phyloP scores from a whole-genome alignment of 2,113 vertebrate genomes.

The Shinisaurus crocodilurus region DNA sequence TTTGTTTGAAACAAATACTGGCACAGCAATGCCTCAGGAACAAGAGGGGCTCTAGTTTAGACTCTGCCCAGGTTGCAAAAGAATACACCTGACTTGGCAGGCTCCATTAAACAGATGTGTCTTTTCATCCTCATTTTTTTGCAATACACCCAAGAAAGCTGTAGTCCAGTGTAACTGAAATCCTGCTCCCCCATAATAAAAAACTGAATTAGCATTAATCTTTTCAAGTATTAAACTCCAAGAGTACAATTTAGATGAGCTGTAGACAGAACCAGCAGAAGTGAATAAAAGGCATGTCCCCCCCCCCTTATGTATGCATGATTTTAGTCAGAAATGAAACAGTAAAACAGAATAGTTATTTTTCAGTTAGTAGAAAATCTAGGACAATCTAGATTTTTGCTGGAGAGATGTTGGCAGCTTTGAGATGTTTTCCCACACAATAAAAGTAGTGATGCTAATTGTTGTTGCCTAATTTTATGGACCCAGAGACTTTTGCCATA shows the following conservation, averaged over 20 bases:
- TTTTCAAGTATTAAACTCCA: not conserved
- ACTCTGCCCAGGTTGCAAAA: not conserved
- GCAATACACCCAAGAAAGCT: not conserved
- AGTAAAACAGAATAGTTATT: not conserved
- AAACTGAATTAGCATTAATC: slow-evolving; percentile 4
- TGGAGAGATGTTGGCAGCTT: not conserved
- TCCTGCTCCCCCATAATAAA: not conserved
- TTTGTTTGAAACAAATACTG: not conserved
- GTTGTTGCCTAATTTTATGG: not conserved
- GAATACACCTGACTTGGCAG: not conserved
- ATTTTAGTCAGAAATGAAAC: slow-evolving; percentile 7
- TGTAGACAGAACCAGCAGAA: not conserved
- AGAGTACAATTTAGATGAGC: not conserved
- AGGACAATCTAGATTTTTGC: not conserved
- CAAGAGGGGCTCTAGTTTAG: not conserved
- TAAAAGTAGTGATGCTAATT: not conserved
- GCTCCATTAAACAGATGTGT: not conserved
- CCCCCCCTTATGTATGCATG: accelerated
- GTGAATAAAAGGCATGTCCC: not conserved
- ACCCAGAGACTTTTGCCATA: not conserved
- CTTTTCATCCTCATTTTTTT: not conserved
- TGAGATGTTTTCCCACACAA: not conserved
- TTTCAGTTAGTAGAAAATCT: not conserved
- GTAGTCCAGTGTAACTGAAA: not conserved
- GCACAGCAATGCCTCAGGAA: not conserved